Base-by-base conservation (phyloP, 1,140 invertebrate genomes). In the Drosophila azteca region DNA sequence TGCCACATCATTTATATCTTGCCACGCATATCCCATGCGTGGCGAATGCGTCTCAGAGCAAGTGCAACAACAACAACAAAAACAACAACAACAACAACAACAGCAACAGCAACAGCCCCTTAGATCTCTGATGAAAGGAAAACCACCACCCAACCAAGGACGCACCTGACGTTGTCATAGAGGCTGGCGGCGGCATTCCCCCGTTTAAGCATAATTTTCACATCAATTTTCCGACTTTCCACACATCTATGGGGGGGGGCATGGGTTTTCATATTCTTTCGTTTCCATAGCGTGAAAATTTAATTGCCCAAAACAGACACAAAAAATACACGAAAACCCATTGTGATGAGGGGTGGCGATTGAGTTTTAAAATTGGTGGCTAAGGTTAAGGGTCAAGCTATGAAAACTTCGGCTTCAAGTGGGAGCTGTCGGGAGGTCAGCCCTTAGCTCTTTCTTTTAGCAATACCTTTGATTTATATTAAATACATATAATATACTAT, bases 131-230 rank as follows among this genome's bases (percentile, higher is more conserved):
- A 24, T 24, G 24, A 24, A 24, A 24, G 24, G 24, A 24, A 3
- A 35, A 1, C 31, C 8, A 35, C 31, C 31, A 35, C 35, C 35
- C 9, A 35, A 4, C 35, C 35, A 31, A 11, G 35, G 67, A 59
- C n/a, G n/a, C 65, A 75, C 69, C 84, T 82, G 82, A 89, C 66
- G 84, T 87, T 70, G 83, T 81, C 83, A 87, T 87, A 75, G 81
- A 61, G 35, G 3, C 35, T 24, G 3, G 24, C 24, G 3, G 24
- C 24, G 17, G 8, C 35, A 39, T 4, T 4, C 35, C 35, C 35
- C 11, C 35, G 9, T 39, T 39, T 39, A 11, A 11, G 35, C 35
- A 39, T 39, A 39, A 39, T 39, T 39, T 39, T 11, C 35, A 39
- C 35, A 39, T 39, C 35, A 39, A 39, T 39, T 39, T 39, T 13